Evolutionary conservation across 1,140 invertebrate genomes (phyloP), one percentile per base, ranked within the genome.

Genomic region (Aphaenogaster ashmeadi): DNA sequence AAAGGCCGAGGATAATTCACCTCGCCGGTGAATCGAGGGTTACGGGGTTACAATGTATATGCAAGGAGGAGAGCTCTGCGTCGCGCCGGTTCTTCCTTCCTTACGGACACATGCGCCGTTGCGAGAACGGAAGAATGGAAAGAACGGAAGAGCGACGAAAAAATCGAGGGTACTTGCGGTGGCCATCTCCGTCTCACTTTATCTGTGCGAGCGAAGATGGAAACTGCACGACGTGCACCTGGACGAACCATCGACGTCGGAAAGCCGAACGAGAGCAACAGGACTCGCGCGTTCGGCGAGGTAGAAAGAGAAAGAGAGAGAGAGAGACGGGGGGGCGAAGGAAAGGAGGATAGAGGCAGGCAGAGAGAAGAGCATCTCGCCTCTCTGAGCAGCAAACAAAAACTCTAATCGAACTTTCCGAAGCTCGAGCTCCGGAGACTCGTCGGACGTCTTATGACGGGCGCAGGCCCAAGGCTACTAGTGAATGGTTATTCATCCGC

Each of bases 351-450:
- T 69, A 54, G n/a, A 80, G 47, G 33, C 47, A 54, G 62, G 44
- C 60, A 83, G 50, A 87, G 88, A 71, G 38, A 62, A 69, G 60
- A 21, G 56, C 52, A 71, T 44, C 69, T 50, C 88, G 74, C 85
- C 87, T 87, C 77, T 74, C 38, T 62, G 90, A 91, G 69, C 85
- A 58, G 72, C 74, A 79, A 91, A 90, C 91, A 92, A 93, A 93
- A 93, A 93, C 91, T 92, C 92, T 92, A 92, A 93, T 93, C 92
- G 91, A 93, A 93, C 88, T 93, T 92, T 93, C 86, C 92, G 83
- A 93, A 93, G 90, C 88, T 87, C 83, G 62, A 66, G 62, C 66
- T 47, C 66, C 71, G 60, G 41, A 72, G 60, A 38, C 80, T 91
- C 81, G 81, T 86, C 89, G 84, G 58, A 84, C 89, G 81, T 89